A percentile compares a stretch with the other conserved stretches of the same genome.
These are phyloP conservation scores for Hoplodrina ambigua DNA, from an alignment of 2,888 invertebrate species.

Conservation along the genomic window DNA sequence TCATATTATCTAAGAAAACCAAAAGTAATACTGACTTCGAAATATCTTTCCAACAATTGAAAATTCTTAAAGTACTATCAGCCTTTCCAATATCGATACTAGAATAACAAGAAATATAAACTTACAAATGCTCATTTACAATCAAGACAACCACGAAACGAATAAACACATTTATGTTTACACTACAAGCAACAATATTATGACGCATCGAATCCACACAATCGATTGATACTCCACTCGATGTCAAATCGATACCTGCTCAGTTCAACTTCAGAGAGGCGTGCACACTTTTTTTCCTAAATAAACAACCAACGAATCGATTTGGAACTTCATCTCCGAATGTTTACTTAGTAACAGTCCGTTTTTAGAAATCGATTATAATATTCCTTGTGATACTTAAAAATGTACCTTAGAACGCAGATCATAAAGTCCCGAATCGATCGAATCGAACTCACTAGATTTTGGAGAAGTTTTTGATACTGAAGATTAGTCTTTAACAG, in stretches of 20 bases:
- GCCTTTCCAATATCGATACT: conserved; percentile 15
- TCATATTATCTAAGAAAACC: background rate
- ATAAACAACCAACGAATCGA: conserved; percentile 87
- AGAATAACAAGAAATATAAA: conserved; percentile 42
- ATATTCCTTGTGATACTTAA: conserved; percentile 49
- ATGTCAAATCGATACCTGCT: conserved; percentile 74
- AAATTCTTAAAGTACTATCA: background rate
- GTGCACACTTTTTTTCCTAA: conserved; percentile 82
- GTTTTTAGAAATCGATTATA: conserved; percentile 85
- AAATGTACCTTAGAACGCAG: conserved; percentile 60
- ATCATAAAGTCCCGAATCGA: conserved; percentile 50
- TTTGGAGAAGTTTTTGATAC: conserved; percentile 58
- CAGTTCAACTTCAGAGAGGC: conserved; percentile 62
- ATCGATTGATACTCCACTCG: conserved; percentile 78
- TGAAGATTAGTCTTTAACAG: conserved; percentile 67
- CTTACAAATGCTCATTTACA: conserved; percentile 55
- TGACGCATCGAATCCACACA: conserved; percentile 71
- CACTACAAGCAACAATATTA: conserved; percentile 71
- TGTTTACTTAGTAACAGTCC: conserved; percentile 89
- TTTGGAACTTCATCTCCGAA: conserved; percentile 83
- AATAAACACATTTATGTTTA: conserved; percentile 62
- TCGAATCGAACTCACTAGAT: conserved; percentile 22
- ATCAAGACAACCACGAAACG: conserved; percentile 53
- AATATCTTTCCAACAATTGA: background rate
- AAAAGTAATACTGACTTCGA: background rate